Conservation (phyloP, 2,113 vertebrate species). For the Oryzias javanicus region DNA sequence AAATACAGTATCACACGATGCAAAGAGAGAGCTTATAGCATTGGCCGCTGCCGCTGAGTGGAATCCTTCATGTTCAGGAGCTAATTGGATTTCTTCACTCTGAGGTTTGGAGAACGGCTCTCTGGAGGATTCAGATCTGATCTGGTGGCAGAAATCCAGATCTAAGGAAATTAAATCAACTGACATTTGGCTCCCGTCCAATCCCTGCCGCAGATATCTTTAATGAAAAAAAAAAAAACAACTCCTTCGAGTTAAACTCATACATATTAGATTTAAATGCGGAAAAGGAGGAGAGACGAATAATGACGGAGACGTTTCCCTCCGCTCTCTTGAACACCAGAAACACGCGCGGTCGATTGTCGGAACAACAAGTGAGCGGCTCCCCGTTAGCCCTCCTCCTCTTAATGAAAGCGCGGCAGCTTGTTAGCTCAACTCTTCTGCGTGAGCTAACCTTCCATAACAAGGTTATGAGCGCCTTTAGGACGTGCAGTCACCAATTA, state of each 20-base stretch:
- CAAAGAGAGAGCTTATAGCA: background rate
- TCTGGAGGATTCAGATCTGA: constrained; percentile 25
- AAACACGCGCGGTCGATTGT: too few species aligned
- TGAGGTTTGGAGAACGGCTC: constrained; percentile 1
- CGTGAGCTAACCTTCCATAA: constrained; percentile 10
- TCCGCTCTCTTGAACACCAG: background rate
- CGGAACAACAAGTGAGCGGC: background rate
- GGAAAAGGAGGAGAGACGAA: background rate
- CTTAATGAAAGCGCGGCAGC: background rate
- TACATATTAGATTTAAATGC: background rate
- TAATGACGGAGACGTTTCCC: background rate
- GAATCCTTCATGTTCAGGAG: background rate
- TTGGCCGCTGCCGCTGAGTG: background rate
- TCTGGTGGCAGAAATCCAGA: constrained; percentile 25
- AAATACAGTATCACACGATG: background rate
- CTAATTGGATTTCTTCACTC: constrained; percentile 23
- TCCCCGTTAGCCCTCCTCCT: too few species aligned
- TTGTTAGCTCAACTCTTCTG: constrained; percentile 16
- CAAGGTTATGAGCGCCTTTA: constrained; percentile 13
- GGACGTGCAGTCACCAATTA: constrained; percentile 16
- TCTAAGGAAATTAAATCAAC: constrained; percentile 28
- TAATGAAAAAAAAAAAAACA: constrained; percentile 1
- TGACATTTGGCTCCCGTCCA: constrained; percentile 12
- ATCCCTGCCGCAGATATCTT: constrained; percentile 6
- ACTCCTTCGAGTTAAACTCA: background rate